Evolutionary conservation across 2,888 invertebrate genomes (phyloP).

Genomic region (Xestoiulus laeticollis): DNA sequence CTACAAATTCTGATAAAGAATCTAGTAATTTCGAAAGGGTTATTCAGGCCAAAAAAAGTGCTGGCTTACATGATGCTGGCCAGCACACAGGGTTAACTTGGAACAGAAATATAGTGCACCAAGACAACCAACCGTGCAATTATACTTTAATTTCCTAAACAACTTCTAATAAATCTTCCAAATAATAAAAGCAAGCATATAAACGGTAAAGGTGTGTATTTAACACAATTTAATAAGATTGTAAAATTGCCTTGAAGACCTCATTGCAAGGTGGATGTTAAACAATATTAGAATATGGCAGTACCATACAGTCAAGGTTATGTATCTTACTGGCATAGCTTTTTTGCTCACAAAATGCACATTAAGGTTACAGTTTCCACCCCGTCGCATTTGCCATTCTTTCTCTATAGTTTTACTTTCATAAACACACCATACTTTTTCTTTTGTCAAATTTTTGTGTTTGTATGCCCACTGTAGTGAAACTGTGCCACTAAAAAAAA

Average conservation of each 20-base stretch:
- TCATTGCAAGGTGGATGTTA: neutral
- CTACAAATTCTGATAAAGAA: neutral
- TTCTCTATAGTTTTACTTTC: conserved; percentile 42
- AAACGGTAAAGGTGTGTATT: conserved; percentile 13
- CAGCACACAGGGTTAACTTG: neutral
- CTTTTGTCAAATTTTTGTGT: conserved; percentile 8
- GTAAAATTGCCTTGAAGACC: neutral
- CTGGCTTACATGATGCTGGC: neutral
- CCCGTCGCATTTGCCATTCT: neutral
- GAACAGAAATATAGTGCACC: neutral
- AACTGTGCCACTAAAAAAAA: neutral
- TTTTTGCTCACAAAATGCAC: conserved; percentile 1
- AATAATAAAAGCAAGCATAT: neutral
- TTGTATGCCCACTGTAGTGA: neutral
- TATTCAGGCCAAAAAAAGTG: neutral
- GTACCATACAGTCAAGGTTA: conserved; percentile 49
- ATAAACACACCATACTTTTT: conserved; percentile 12
- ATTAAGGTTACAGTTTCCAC: conserved; percentile 24
- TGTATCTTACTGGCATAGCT: neutral
- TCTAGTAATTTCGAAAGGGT: neutral
- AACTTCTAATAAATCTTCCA: conserved; percentile 2
- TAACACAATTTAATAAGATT: conserved; percentile 30
- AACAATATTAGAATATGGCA: conserved; percentile 7
- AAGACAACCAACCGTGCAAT: neutral
- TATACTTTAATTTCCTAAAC: conserved; percentile 31